phyloP scores from a whole-genome alignment of 2,797 vertebrate species.

The Discoglossus pictus region DNA sequence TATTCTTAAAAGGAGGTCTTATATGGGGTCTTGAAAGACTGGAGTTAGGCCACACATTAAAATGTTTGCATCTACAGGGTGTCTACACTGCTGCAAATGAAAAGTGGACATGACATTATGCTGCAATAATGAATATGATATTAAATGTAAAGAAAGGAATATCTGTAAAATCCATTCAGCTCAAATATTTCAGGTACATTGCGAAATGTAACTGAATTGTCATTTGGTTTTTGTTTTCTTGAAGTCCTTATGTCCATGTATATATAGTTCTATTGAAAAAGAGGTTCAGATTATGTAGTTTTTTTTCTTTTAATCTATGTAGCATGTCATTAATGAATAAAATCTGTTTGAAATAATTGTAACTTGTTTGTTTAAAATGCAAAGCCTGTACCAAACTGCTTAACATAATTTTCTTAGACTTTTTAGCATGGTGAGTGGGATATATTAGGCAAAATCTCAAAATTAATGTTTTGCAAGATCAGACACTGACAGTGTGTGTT shows the following conservation, averaged over 20 bases:
- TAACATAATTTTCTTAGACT: too few species aligned
- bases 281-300: conserved; percentile 65
- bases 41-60: too few species aligned
- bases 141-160: conserved; percentile 47
- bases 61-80: conserved; percentile 58
- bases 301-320: conserved; percentile 71
- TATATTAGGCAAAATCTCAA: too few species aligned
- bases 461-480: too few species aligned
- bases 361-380: conserved; percentile 13
- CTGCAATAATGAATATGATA: conserved; percentile 52
- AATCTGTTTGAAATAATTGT: conserved; percentile 66
- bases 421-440: too few species aligned
- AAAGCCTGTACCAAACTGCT: too few species aligned
- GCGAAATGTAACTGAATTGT: conserved; percentile 57
- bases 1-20: too few species aligned
- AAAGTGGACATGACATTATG: conserved; percentile 56
- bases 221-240: conserved; percentile 59
- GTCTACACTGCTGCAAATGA: conserved; percentile 65
- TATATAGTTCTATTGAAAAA: conserved; percentile 67
- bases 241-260: conserved; percentile 64
- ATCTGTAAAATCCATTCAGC: conserved; percentile 56
- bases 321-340: conserved; percentile 74
- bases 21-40: too few species aligned
- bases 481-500: too few species aligned
- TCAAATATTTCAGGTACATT: conserved; percentile 56